Conservation (phyloP, 2,888 invertebrate genomes). For the Linhomoeus sp. region DNA sequence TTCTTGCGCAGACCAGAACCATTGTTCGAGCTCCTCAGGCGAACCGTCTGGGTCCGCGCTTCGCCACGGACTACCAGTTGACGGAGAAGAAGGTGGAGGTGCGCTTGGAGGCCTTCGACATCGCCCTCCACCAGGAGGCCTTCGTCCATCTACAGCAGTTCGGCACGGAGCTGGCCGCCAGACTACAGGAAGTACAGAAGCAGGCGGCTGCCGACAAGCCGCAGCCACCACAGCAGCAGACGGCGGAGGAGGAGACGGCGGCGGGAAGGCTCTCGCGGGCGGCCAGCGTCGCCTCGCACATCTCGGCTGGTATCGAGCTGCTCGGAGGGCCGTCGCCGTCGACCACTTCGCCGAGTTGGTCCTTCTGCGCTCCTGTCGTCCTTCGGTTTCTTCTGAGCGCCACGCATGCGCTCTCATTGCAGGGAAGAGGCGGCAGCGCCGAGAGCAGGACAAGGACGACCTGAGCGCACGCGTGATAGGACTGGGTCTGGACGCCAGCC, state of each 20-base stretch:
- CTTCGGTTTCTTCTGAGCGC: no score
- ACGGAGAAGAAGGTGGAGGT: slow-evolving; percentile 47
- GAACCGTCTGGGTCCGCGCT: slow-evolving; percentile 30
- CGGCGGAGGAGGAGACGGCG: background rate
- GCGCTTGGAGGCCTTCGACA: slow-evolving; percentile 55
- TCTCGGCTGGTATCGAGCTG: no score
- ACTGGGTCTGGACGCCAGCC: slow-evolving; percentile 51
- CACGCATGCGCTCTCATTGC: no score
- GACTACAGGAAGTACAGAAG: slow-evolving; percentile 14
- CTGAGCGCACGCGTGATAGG: slow-evolving; percentile 37
- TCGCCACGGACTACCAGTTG: slow-evolving; percentile 32
- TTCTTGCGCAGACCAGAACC: background rate
- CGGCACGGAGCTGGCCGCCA: slow-evolving; percentile 30
- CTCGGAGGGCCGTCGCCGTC: background rate
- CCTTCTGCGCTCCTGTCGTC: no score
- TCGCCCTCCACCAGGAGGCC: slow-evolving; percentile 66
- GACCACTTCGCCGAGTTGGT: no score
- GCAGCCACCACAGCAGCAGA: background rate
- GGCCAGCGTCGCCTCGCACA: no score
- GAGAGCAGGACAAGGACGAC: no score
- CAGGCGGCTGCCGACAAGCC: background rate
- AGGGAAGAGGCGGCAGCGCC: no score
- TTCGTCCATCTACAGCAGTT: slow-evolving; percentile 42
- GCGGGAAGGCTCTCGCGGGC: background rate
- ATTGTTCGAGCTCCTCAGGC: slow-evolving; percentile 13